phyloP scores from a whole-genome alignment of 1,140 invertebrate genomes.

The Teleogryllus occipitalis region DNA sequence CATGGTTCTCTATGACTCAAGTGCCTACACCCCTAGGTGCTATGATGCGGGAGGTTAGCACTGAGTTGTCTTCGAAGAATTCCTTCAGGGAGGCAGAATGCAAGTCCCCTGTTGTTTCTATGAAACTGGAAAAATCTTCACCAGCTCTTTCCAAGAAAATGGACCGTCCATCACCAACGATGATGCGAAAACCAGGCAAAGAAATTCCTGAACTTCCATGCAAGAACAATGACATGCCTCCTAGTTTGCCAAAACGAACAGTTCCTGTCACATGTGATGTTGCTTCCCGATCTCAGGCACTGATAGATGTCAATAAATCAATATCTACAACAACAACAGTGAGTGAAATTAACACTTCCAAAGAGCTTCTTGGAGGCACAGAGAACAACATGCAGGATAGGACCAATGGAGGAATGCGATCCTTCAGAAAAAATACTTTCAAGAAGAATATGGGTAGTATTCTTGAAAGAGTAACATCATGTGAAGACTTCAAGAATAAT shows the following conservation, averaged over 20 bases:
- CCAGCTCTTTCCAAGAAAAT: too few species aligned
- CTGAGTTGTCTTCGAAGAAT: not conserved
- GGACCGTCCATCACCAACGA: not conserved
- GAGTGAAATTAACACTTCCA: not conserved
- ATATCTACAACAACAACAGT: not conserved
- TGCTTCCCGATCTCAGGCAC: not conserved
- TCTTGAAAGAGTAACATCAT: conserved; percentile 23
- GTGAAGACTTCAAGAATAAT: conserved; percentile 36
- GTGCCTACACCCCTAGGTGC: conserved; percentile 15
- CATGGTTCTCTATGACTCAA: conserved; percentile 45
- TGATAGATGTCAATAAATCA: not conserved
- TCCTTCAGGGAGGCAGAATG: too few species aligned
- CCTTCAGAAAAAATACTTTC: conserved; percentile 9
- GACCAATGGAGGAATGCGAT: not conserved
- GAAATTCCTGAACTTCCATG: not conserved
- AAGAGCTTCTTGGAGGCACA: not conserved
- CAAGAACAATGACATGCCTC: not conserved
- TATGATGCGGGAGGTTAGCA: not conserved
- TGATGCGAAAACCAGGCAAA: not conserved
- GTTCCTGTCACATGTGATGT: not conserved
- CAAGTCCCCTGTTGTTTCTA: too few species aligned
- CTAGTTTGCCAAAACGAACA: not conserved
- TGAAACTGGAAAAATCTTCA: too few species aligned
- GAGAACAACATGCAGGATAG: not conserved
- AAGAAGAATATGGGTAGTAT: conserved; percentile 13